Evolutionary conservation across 2,888 invertebrate species (phyloP).

Genomic region (Epistrophe eligans): DNA sequence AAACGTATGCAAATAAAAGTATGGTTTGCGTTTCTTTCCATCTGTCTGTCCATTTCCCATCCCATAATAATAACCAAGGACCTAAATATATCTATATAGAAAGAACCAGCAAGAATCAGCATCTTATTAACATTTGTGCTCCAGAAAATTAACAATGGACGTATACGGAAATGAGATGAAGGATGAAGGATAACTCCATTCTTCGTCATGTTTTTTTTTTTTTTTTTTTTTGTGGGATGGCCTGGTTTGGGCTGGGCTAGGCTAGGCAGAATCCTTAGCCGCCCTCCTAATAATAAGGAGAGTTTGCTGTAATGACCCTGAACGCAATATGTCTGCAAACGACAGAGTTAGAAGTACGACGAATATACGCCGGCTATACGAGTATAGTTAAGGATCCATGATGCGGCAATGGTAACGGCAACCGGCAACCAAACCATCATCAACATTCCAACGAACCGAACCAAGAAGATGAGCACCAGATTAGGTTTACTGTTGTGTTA

Average conservation of each 20-base stretch:
- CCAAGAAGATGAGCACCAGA: constrained; percentile 73
- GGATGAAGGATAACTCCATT: constrained; percentile 71
- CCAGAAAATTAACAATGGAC: constrained; percentile 73
- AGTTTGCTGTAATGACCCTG: constrained; percentile 69
- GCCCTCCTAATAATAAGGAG: constrained; percentile 56
- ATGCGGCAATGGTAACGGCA: constrained; percentile 55
- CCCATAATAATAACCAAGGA: constrained; percentile 22
- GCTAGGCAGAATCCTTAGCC: constrained; percentile 34
- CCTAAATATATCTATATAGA: constrained; percentile 7
- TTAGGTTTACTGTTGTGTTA: constrained; percentile 76
- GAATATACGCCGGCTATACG: too few relatives aligned
- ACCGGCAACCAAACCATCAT: constrained; percentile 41
- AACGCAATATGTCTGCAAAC: constrained; percentile 74
- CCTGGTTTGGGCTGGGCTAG: background rate
- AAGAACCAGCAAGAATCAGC: constrained; percentile 23
- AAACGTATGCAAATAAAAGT: constrained; percentile 69
- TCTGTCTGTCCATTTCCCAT: constrained; percentile 53
- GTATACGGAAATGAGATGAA: constrained; percentile 72
- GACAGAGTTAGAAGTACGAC: constrained; percentile 49
- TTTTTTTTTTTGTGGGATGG: background rate
- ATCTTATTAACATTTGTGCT: constrained; percentile 76
- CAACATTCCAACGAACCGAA: constrained; percentile 50
- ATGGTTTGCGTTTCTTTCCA: constrained; percentile 63
- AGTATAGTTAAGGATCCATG: constrained; percentile 63
- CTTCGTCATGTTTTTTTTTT: constrained; percentile 22